Evolutionary conservation across 2,113 vertebrate species (phyloP).

Genomic region (Thalassoma bifasciatum): DNA sequence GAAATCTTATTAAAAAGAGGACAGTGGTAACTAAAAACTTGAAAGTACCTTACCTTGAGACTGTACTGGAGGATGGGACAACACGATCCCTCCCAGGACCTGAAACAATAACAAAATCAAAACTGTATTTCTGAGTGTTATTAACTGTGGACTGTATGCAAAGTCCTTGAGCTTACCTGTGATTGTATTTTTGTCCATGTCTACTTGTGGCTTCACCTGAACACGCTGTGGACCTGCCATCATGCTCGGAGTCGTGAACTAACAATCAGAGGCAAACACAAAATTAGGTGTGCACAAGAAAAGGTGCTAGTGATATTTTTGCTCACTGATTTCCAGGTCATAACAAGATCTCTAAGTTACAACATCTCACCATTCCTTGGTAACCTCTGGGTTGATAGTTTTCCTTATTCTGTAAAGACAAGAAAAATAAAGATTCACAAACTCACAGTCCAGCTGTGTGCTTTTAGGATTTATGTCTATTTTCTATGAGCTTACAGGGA

Average conservation of each 20-base stretch:
- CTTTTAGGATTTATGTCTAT: not conserved
- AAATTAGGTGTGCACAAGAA: not conserved
- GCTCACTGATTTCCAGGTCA: too few species aligned
- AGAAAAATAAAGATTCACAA: slow-evolving; percentile 3
- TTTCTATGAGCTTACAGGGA: too few species aligned
- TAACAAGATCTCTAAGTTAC: not conserved
- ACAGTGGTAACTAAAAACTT: not conserved
- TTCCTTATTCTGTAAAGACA: slow-evolving; percentile 81
- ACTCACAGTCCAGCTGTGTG: not conserved
- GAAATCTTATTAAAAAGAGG: not conserved
- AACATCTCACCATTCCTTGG: slow-evolving; percentile 67
- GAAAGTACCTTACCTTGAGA: slow-evolving; percentile 66
- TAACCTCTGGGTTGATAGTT: slow-evolving; percentile 73
- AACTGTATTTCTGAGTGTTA: not conserved
- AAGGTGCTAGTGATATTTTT: not conserved
- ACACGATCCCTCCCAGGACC: slow-evolving; percentile 77
- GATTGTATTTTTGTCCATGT: slow-evolving; percentile 43
- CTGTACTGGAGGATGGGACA: slow-evolving; percentile 47
- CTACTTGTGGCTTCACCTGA: slow-evolving; percentile 62
- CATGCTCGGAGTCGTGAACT: slow-evolving; percentile 60
- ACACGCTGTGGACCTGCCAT: slow-evolving; percentile 69
- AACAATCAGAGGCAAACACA: slow-evolving; percentile 20
- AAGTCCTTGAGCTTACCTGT: slow-evolving; percentile 51
- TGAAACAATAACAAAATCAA: slow-evolving; percentile 34
- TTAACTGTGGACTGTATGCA: not conserved